phyloP scores from a whole-genome alignment of 2,797 vertebrate species.

The Capromys pilorides region DNA sequence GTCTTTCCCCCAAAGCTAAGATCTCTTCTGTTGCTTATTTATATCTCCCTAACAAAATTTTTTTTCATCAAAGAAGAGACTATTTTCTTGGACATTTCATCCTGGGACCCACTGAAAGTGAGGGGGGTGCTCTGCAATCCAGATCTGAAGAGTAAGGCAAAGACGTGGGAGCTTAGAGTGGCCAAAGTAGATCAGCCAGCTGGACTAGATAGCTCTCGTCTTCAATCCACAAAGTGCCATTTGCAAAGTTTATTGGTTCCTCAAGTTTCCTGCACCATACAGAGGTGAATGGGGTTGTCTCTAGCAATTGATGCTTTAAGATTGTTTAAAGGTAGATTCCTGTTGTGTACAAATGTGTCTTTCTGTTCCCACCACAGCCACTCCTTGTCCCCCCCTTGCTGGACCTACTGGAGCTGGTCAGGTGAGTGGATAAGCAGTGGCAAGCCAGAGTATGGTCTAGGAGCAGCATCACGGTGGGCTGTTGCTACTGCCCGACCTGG shows the following conservation, averaged over 20 bases:
- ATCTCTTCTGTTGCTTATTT: background rate
- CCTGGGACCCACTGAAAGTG: background rate
- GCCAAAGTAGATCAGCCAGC: no score
- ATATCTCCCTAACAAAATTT: background rate
- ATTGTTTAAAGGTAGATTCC: background rate
- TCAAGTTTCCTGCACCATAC: background rate
- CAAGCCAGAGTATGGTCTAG: background rate
- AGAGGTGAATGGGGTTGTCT: background rate
- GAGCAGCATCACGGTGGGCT: fast-evolving
- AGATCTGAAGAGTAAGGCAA: background rate
- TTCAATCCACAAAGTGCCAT: background rate
- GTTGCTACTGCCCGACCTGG: background rate
- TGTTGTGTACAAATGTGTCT: background rate
- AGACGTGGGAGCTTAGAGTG: background rate
- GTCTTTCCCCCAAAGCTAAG: background rate
- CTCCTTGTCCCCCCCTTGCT: background rate
- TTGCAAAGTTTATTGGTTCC: background rate
- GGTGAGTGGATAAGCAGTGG: background rate
- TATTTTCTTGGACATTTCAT: background rate
- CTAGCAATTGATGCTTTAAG: background rate
- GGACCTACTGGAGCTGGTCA: background rate
- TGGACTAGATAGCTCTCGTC: no score
- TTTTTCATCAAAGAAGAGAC: background rate
- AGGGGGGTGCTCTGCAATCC: background rate
- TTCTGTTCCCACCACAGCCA: background rate